phyloP scores from a whole-genome alignment of 2,888 invertebrate species.

The Andrena dorsata region DNA sequence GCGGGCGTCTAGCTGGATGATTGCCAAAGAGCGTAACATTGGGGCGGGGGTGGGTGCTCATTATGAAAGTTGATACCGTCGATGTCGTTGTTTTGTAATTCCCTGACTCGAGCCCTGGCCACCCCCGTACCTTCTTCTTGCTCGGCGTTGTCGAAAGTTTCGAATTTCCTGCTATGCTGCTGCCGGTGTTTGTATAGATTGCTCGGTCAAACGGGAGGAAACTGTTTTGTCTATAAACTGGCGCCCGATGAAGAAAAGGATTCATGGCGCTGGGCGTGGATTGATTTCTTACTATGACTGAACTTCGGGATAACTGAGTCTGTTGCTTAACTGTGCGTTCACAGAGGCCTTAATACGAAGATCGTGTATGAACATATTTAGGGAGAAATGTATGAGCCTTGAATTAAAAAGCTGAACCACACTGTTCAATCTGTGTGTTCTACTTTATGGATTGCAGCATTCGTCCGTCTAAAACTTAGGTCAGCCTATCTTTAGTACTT shows the following conservation, averaged over 20 bases:
- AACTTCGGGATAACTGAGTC: slow-evolving; percentile 34
- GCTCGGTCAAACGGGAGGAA: slow-evolving; percentile 61
- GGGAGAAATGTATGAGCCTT: too few relatives aligned
- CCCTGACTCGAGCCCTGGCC: slow-evolving; percentile 32
- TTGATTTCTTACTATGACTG: slow-evolving; percentile 62
- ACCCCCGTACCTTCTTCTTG: slow-evolving; percentile 70
- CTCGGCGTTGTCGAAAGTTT: slow-evolving; percentile 74
- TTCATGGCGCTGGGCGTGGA: slow-evolving; percentile 44
- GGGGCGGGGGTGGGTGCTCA: slow-evolving; percentile 72
- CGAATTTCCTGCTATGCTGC: slow-evolving; percentile 72
- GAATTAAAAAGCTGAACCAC: background rate
- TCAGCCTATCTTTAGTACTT: background rate
- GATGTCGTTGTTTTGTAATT: slow-evolving; percentile 81
- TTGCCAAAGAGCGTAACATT: slow-evolving; percentile 80
- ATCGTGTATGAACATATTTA: background rate
- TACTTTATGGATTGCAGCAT: background rate
- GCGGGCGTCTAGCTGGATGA: slow-evolving; percentile 75
- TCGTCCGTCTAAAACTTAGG: background rate
- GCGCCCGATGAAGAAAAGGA: slow-evolving; percentile 46
- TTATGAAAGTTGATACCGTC: slow-evolving; percentile 82
- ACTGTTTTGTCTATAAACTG: slow-evolving; percentile 66
- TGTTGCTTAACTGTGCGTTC: background rate
- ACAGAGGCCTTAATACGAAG: background rate
- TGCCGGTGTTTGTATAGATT: slow-evolving; percentile 67
- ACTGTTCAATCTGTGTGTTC: background rate